Evolutionary conservation across 1,140 invertebrate species (phyloP), one percentile per base, ranked within the genome.

Genomic region (Brachionus paranguensis): DNA sequence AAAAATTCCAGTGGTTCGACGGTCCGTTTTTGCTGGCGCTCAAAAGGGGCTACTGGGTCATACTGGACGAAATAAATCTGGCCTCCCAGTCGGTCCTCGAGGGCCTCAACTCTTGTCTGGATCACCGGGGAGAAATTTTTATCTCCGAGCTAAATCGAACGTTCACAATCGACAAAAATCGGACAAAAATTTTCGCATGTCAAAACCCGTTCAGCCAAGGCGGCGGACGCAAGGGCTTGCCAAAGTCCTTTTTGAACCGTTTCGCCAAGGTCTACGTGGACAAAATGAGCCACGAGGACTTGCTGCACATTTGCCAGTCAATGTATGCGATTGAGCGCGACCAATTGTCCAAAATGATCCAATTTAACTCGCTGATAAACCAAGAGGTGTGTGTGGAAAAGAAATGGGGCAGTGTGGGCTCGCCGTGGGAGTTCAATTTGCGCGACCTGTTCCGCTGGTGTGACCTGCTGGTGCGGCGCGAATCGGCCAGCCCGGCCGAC

Each of bases 131-230:
- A 3, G 96, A 98, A 90, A 92, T 99, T 14, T 99, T 93, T 87
- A 94, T 99, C 79, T 95, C 97, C 1, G 98, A 99, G 91, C 90
- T 99, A 0, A 94, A 93, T 50, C 93, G 92, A 88, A 94, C 93
- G 0, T 99, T 99, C 88, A 89, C 91, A 81, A 92, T 98, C 0
- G 87, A 87, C 84, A 89, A 88, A 84, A 85, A 87, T 12, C 86
- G 86, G 50, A 98, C 96, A 0, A 92, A 94, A 86, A 92, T 99
- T 47, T 99, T 99, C 90, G 97, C 94, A 11, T 99, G 96, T 88
- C 97, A 99, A 90, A 99, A 99, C 92, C 97, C 98, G 0, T 90
- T 96, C n/a, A 93, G 92, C 87, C 95, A 99, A 91, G 98, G 98
- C 43, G 96, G 97, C 2, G 96, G 94, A 1, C 91, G 98, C 85